Conservation (phyloP, 53 echinoderm and acorn worm genomes). For the Glandiceps talaboti region DNA sequence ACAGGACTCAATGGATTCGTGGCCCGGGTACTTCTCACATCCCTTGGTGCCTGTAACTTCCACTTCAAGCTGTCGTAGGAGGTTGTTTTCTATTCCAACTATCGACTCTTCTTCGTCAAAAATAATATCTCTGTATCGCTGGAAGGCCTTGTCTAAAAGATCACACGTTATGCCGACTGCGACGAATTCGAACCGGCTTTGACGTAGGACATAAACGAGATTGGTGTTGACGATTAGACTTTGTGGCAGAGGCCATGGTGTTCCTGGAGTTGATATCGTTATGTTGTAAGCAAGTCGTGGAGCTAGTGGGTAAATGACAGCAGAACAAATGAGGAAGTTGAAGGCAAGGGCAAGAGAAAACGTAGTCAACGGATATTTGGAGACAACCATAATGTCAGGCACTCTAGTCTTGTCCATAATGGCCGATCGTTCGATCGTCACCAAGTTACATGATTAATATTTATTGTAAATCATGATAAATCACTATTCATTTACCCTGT, state of each 20-base stretch:
- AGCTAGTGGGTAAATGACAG: not conserved
- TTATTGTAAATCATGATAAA: too few relatives aligned
- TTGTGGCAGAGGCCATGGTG: not conserved
- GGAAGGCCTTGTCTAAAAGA: slow-evolving; percentile 55
- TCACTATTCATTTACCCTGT: too few relatives aligned
- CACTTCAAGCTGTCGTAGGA: not conserved
- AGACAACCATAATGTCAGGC: too few relatives aligned
- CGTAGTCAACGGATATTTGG: too few relatives aligned
- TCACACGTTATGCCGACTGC: slow-evolving; percentile 17
- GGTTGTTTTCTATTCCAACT: not conserved
- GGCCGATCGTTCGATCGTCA: too few relatives aligned
- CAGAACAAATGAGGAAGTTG: not conserved
- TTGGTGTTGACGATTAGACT: not conserved
- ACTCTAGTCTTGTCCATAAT: too few relatives aligned
- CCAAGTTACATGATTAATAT: too few relatives aligned
- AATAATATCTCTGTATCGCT: slow-evolving; percentile 54
- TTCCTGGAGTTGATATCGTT: not conserved
- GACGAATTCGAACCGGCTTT: not conserved
- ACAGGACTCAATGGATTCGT: not conserved
- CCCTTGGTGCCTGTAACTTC: not conserved
- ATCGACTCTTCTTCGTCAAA: slow-evolving; percentile 30
- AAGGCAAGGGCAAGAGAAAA: not conserved
- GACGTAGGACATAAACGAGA: not conserved
- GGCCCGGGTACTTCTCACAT: not conserved
- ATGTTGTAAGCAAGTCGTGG: not conserved